These are phyloP conservation scores for Xerus inauris DNA, from an alignment of 2,113 vertebrate genomes.

Conservation along the genomic window DNA sequence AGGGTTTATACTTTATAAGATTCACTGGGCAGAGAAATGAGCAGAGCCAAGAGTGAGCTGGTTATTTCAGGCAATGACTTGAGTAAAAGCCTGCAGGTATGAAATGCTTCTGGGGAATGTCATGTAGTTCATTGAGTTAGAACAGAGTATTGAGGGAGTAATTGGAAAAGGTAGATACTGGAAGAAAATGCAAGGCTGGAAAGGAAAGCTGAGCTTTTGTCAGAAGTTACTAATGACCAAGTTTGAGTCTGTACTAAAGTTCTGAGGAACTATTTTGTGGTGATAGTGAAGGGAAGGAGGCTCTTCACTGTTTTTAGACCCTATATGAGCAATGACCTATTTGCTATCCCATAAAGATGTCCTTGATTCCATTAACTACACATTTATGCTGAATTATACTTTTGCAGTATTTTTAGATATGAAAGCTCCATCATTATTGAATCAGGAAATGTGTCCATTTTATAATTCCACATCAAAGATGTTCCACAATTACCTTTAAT, in stretches of 20 bases:
- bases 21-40: not conserved
- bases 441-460: constrained; percentile 45
- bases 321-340: not conserved
- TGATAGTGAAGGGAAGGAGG: not conserved
- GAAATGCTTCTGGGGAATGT: not conserved
- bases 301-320: not conserved
- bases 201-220: not conserved
- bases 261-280: not conserved
- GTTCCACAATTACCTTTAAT: constrained; percentile 53
- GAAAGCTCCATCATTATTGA: constrained; percentile 50
- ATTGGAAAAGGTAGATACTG: not conserved
- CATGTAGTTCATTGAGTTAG: not conserved
- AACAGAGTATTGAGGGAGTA: not conserved
- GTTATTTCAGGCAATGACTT: not conserved
- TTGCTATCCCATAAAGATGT: not conserved
- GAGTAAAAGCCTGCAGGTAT: not conserved
- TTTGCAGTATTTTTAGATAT: constrained; percentile 54
- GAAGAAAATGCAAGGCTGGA: not conserved
- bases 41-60: not conserved
- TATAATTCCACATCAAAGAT: constrained; percentile 60
- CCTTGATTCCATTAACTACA: constrained; percentile 60
- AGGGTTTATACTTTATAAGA: not conserved
- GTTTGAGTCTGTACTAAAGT: not conserved
- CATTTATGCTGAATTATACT: constrained; percentile 45
- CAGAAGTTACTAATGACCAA: not conserved